A percentile compares a stretch with the other conserved stretches of the same genome.
These are phyloP conservation scores for Hirtodrosophila trivittata DNA, from an alignment of 2,888 invertebrate genomes.

Conservation along the genomic window DNA sequence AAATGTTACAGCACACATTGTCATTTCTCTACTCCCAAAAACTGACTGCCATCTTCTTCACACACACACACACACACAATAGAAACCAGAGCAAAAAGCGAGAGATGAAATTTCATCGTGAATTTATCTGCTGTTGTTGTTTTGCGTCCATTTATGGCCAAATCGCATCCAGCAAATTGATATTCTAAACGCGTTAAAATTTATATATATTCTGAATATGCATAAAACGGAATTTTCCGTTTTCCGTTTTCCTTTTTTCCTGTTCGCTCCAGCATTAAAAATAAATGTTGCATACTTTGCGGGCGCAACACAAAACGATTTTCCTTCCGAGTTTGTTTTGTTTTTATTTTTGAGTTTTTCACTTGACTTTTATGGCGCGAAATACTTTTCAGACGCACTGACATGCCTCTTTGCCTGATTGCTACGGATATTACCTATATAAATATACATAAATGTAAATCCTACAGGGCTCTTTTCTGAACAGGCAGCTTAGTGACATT, in stretches of 20 bases:
- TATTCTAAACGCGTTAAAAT: slow-evolving; percentile 75
- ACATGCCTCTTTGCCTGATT: slow-evolving; percentile 57
- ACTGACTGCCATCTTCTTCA: neutral
- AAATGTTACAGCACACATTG: slow-evolving; percentile 44
- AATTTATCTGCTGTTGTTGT: slow-evolving; percentile 56
- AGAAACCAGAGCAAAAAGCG: too few relatives aligned
- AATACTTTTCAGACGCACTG: slow-evolving; percentile 14
- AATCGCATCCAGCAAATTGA: slow-evolving; percentile 73
- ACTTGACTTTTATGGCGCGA: slow-evolving; percentile 43
- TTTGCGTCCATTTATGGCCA: slow-evolving; percentile 67
- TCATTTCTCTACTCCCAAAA: neutral
- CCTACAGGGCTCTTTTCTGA: slow-evolving; percentile 22
- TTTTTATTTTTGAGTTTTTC: slow-evolving; percentile 6
- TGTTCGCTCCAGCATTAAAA: slow-evolving; percentile 55
- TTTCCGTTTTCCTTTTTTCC: slow-evolving; percentile 7
- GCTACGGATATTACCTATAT: slow-evolving; percentile 57
- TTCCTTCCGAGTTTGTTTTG: slow-evolving; percentile 6
- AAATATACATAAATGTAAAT: slow-evolving; percentile 26
- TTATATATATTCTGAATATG: slow-evolving; percentile 52
- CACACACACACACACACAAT: slow-evolving; percentile 4
- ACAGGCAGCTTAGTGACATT: slow-evolving; percentile 43
- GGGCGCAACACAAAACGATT: slow-evolving; percentile 46
- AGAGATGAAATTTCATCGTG: slow-evolving; percentile 32
- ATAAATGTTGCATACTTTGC: slow-evolving; percentile 73
- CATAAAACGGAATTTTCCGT: slow-evolving; percentile 38